Base-by-base conservation (phyloP, 2,888 invertebrate genomes). In the Myathropa florea region DNA sequence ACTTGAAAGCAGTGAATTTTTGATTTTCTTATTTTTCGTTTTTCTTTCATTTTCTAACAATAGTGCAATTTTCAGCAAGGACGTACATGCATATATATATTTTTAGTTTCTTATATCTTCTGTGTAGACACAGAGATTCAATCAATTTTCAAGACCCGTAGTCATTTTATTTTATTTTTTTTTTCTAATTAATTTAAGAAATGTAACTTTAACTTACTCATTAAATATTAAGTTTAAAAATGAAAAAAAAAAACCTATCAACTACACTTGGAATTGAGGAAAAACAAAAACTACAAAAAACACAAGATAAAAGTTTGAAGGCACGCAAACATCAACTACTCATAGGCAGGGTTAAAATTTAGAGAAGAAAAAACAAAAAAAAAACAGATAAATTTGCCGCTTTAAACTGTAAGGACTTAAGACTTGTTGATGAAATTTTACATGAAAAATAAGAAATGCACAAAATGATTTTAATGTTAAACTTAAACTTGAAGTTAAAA, bases 401-500 rank as follows among this genome's bases (percentile, higher is more conserved):
- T 73, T 64, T 59, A 64, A 63, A 46, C n/a, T 68, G n/a, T 71
- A 79, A 60, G 46, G n/a, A 65, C n/a, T 60, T 53, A 79, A 72
- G 55, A 79, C 73, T 75, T 65, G 83, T 75, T 68, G 68, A 73
- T 77, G 53, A 30, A 77, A 67, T 64, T 75, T 46, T 36, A 72
- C 63, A 61, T 61, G 67, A 67, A 57, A 33, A n/a, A 61, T 6
- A 39, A 4, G n/a, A 39, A 59, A 73, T 78, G 61, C 83, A 73
- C 73, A 79, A 67, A 73, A 46, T 46, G 18, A 26, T 36, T 83
- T 64, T 89, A 89, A 89, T 86, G 88, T 84, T 83, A 81, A 88
- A 88, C 28, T 85, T 18, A 46, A 46, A 46, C 18, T 46, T 46
- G 18, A 18, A 39, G 39, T 39, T 39, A 39, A 39, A 88, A 88